A percentile compares a stretch with the other conserved stretches of the same genome.
phyloP scores from a whole-genome alignment of 2,888 invertebrate genomes.

The Caenorhabditis japonica region DNA sequence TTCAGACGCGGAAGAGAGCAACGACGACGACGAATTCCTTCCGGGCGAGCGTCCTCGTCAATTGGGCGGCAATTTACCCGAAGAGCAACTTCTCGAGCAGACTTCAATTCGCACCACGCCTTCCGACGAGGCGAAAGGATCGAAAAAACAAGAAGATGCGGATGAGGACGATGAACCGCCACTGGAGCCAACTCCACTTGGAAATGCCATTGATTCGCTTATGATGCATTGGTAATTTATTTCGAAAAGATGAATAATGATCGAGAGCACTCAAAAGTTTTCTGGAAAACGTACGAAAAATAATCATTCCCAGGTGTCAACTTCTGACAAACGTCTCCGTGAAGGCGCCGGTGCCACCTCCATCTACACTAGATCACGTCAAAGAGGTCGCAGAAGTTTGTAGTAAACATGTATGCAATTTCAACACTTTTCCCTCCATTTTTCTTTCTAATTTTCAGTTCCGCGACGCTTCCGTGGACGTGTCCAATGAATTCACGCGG shows the following conservation, averaged over 20 bases:
- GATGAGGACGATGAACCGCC: conserved; percentile 39
- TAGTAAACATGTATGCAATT: conserved; percentile 56
- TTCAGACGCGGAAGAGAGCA: not conserved
- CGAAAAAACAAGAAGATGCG: not conserved
- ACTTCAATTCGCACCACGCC: not conserved
- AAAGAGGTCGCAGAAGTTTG: conserved; percentile 72
- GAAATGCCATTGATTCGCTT: conserved; percentile 42
- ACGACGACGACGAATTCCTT: conserved; percentile 11
- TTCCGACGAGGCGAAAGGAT: not conserved
- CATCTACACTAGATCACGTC: conserved; percentile 67
- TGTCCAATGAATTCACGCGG: conserved; percentile 54
- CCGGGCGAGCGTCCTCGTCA: too few relatives aligned
- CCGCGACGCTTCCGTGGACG: conserved; percentile 55
- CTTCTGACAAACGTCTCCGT: conserved; percentile 47
- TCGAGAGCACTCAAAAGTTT: too few relatives aligned
- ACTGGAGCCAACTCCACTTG: conserved; percentile 34
- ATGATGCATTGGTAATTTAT: conserved; percentile 48
- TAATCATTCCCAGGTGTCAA: conserved; percentile 40
- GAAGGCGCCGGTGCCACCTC: conserved; percentile 55
- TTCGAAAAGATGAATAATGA: too few relatives aligned
- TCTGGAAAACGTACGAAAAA: conserved; percentile 1
- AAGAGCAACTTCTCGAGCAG: not conserved
- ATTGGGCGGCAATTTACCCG: not conserved
- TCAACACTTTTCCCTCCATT: not conserved
- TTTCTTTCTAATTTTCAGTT: conserved; percentile 40